Conservation (phyloP, 2,888 invertebrate species). For the Miltochrista miniata region DNA sequence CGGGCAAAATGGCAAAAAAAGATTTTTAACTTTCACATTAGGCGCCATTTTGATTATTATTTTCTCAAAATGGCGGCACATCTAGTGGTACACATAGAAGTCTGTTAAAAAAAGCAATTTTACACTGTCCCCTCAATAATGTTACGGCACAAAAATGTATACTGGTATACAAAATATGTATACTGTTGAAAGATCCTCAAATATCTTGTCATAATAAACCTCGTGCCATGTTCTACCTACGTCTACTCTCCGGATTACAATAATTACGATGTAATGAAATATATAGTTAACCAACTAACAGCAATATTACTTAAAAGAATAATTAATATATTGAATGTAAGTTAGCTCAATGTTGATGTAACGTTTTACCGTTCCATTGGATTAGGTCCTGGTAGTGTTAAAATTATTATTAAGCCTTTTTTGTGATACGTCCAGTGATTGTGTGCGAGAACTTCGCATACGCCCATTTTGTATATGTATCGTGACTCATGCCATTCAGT, state of each 20-base stretch:
- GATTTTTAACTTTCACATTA: too few relatives aligned
- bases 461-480: slow-evolving; percentile 20
- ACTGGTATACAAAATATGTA: slow-evolving; percentile 47
- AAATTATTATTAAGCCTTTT: slow-evolving; percentile 70
- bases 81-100: too few relatives aligned
- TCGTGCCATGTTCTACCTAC: slow-evolving; percentile 71
- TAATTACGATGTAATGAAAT: slow-evolving; percentile 59
- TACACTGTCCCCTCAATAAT: slow-evolving; percentile 44
- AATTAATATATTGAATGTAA: slow-evolving; percentile 79
- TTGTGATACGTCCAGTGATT: slow-evolving; percentile 82
- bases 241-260: slow-evolving; percentile 70
- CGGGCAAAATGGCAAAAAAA: too few relatives aligned
- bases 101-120: slow-evolving; percentile 51
- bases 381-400: slow-evolving; percentile 76
- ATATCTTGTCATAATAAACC: slow-evolving; percentile 79
- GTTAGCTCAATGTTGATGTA: slow-evolving; percentile 81
- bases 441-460: slow-evolving; percentile 21
- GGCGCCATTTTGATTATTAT: too few relatives aligned
- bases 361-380: slow-evolving; percentile 80
- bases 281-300: slow-evolving; percentile 77
- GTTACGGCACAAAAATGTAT: slow-evolving; percentile 62
- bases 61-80: too few relatives aligned
- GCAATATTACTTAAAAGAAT: slow-evolving; percentile 81
- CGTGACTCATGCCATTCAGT: slow-evolving; percentile 42
- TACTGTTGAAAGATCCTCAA: slow-evolving; percentile 51